phyloP scores from a whole-genome alignment of 2,113 vertebrate species.

The Saguinus imperator region DNA sequence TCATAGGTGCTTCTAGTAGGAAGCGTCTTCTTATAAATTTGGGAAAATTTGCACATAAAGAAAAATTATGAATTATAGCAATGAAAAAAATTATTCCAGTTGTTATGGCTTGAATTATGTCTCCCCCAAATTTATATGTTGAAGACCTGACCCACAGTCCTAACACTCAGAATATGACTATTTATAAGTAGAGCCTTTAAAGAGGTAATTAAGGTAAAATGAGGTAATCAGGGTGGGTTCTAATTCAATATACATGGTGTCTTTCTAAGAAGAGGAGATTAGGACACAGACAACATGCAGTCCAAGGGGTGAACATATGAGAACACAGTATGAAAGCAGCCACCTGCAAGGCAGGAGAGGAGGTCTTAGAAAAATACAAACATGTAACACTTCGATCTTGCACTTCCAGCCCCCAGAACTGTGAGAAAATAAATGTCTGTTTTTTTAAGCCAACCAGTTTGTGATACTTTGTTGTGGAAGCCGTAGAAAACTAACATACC shows the following conservation, averaged over 20 bases:
- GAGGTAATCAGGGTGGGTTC: neutral
- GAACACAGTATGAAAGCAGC: neutral
- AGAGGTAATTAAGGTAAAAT: neutral
- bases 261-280: neutral
- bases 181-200: neutral
- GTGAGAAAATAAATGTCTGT: neutral
- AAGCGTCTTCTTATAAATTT: neutral
- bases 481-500: neutral
- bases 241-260: neutral
- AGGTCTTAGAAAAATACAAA: neutral
- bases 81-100: rapidly evolving
- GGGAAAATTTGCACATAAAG: neutral
- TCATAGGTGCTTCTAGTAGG: neutral
- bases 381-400: neutral
- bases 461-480: neutral
- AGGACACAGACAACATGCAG: neutral
- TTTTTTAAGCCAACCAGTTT: neutral
- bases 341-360: neutral
- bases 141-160: neutral
- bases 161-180: neutral
- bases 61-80: neutral
- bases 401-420: neutral
- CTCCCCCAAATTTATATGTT: neutral
- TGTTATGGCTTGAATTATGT: neutral
- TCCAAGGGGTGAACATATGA: neutral